phyloP scores from a whole-genome alignment of 2,888 invertebrate genomes.

The Eurois occulta region DNA sequence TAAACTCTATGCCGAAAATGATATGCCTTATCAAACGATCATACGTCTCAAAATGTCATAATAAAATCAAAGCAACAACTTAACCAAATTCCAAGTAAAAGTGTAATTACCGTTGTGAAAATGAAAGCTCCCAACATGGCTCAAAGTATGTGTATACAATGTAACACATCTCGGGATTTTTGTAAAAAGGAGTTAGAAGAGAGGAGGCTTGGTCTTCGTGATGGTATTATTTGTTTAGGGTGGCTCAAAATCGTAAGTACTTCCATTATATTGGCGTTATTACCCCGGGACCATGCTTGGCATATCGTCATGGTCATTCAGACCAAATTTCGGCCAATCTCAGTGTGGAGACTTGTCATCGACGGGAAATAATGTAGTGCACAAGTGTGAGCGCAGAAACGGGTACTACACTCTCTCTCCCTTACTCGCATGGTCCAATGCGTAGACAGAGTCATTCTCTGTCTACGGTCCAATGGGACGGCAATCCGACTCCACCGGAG shows the following conservation, averaged over 20 bases:
- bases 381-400: not conserved
- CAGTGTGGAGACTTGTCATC: not conserved
- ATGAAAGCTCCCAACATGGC: slow-evolving; percentile 2
- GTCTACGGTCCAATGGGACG: not conserved
- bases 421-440: not conserved
- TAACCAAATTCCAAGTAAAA: slow-evolving; percentile 42
- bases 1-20: slow-evolving; percentile 14
- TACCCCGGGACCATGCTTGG: not conserved
- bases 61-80: slow-evolving; percentile 30
- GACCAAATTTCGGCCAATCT: not conserved
- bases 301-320: not conserved
- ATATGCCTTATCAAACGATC: not conserved
- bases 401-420: too few relatives aligned
- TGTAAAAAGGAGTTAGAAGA: slow-evolving; percentile 65
- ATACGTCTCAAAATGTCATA: slow-evolving; percentile 27
- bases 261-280: not conserved
- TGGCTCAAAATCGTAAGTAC: slow-evolving; percentile 79
- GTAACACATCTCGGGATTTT: slow-evolving; percentile 60
- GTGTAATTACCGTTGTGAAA: slow-evolving; percentile 11
- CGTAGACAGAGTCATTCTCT: too few relatives aligned
- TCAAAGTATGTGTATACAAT: slow-evolving; percentile 60
- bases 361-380: not conserved
- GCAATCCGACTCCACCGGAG: not conserved
- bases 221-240: slow-evolving; percentile 77
- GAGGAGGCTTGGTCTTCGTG: slow-evolving; percentile 70